phyloP scores from a whole-genome alignment of 2,888 invertebrate genomes.

The Drosophila aldrichi region DNA sequence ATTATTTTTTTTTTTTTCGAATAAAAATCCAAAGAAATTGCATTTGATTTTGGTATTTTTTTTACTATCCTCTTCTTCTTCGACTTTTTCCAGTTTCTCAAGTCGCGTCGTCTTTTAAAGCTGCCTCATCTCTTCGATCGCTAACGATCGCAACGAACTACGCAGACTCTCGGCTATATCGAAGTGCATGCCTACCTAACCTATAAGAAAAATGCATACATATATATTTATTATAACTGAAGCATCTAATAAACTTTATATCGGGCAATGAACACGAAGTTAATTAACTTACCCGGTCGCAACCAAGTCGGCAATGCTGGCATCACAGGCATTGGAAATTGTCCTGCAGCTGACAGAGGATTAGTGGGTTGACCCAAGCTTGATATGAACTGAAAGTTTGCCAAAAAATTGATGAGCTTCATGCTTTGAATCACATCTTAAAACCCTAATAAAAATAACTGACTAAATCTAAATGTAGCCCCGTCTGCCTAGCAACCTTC shows the following conservation, averaged over 20 bases:
- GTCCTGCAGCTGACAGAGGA: not conserved
- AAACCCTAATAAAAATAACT: too few relatives aligned
- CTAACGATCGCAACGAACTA: constrained; percentile 13
- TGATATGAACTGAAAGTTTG: constrained; percentile 34
- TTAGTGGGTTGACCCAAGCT: constrained; percentile 16
- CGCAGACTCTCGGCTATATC: not conserved
- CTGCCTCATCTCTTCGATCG: constrained; percentile 62
- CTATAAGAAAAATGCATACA: not conserved
- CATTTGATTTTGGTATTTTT: constrained; percentile 28
- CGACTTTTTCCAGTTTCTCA: constrained; percentile 61
- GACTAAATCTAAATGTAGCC: too few relatives aligned
- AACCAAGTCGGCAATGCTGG: constrained; percentile 25
- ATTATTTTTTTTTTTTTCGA: constrained; percentile 44
- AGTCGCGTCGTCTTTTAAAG: constrained; percentile 58
- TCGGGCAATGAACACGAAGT: constrained; percentile 3
- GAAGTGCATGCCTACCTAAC: not conserved
- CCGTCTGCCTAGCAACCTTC: too few relatives aligned
- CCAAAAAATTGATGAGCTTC: not conserved
- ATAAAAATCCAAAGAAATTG: constrained; percentile 43
- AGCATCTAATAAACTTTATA: constrained; percentile 23
- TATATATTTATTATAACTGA: constrained; percentile 24
- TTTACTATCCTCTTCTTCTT: not conserved
- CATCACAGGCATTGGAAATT: constrained; percentile 13
- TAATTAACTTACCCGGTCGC: constrained; percentile 16
- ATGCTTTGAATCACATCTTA: too few relatives aligned